phyloP scores from a whole-genome alignment of 1,140 invertebrate species.

The Mamestra configurata region DNA sequence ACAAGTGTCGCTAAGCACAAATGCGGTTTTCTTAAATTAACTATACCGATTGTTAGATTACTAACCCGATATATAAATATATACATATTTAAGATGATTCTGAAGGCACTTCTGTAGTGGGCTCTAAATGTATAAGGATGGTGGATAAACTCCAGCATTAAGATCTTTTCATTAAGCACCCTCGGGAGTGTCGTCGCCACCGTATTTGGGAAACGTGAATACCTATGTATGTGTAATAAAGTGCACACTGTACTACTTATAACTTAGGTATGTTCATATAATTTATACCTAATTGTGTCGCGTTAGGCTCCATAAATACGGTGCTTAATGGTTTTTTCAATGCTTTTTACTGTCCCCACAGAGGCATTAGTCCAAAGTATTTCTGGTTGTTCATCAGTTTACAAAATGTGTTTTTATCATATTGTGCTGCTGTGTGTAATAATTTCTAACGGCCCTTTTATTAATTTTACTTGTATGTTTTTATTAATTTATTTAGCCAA shows the following conservation, averaged over 20 bases:
- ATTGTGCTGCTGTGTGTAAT: not conserved
- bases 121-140: not conserved
- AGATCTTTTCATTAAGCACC: slow-evolving; percentile 31
- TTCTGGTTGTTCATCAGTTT: slow-evolving; percentile 35
- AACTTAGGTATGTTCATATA: slow-evolving; percentile 22
- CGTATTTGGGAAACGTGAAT: slow-evolving; percentile 5
- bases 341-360: slow-evolving; percentile 39
- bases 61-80: too few species aligned
- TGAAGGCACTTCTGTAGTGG: not conserved
- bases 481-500: not conserved
- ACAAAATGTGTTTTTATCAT: slow-evolving; percentile 15
- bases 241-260: not conserved
- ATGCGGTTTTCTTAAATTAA: not conserved
- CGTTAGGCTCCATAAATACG: slow-evolving; percentile 35
- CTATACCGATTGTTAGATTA: not conserved
- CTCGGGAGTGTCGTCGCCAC: slow-evolving; percentile 20
- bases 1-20: slow-evolving; percentile 17
- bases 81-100: too few species aligned
- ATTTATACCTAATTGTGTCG: slow-evolving; percentile 39
- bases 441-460: not conserved
- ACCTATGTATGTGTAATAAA: not conserved
- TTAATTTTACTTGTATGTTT: not conserved
- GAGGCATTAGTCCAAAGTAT: slow-evolving; percentile 39
- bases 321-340: slow-evolving; percentile 44
- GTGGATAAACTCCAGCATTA: slow-evolving; percentile 4